These are phyloP conservation scores for Colletes latitarsis DNA, from an alignment of 1,140 invertebrate species.

Conservation along the genomic window DNA sequence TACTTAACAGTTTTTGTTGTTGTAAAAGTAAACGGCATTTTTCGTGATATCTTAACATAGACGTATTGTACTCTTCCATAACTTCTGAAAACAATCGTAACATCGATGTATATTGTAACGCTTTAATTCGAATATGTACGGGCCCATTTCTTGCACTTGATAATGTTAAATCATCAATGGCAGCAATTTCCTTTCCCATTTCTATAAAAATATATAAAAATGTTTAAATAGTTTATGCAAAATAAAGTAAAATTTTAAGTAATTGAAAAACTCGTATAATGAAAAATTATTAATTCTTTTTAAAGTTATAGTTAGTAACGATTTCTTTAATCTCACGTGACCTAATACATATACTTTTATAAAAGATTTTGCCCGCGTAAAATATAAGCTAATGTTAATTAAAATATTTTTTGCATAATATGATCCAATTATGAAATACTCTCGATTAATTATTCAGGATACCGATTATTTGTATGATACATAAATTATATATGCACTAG, in stretches of 20 bases:
- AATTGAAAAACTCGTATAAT: not conserved
- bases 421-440: not conserved
- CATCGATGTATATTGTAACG: constrained; percentile 80
- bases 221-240: not conserved
- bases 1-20: constrained; percentile 89
- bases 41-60: constrained; percentile 87
- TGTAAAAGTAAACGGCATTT: constrained; percentile 88
- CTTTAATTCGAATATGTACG: constrained; percentile 77
- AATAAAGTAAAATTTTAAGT: not conserved
- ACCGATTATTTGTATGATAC: not conserved
- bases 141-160: constrained; percentile 64
- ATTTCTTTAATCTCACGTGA: constrained; percentile 3
- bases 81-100: constrained; percentile 81
- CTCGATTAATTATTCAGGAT: not conserved
- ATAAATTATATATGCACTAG: not conserved
- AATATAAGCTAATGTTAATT: not conserved
- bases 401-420: not conserved
- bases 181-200: constrained; percentile 68
- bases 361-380: not conserved
- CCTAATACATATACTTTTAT: not conserved
- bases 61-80: constrained; percentile 88
- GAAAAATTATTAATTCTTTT: not conserved
- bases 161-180: constrained; percentile 67
- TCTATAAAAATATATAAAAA: constrained; percentile 59
- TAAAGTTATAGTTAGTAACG: not conserved